A percentile compares a stretch with the other conserved stretches of the same genome.
phyloP scores from a whole-genome alignment of 2,888 invertebrate genomes.

The Andrena fulva region DNA sequence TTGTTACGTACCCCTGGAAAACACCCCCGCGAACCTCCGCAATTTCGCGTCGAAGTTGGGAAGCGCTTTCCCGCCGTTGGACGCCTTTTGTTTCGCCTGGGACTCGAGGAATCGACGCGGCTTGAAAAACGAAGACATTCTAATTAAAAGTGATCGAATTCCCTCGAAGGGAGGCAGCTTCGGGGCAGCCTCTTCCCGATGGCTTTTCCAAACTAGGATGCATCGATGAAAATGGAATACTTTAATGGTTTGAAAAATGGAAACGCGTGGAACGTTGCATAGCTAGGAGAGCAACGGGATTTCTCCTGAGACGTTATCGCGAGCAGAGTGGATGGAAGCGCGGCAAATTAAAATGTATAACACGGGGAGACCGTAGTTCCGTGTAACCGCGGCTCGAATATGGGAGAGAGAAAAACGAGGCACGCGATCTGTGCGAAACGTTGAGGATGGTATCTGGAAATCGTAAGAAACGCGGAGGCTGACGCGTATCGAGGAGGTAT shows the following conservation, averaged over 20 bases:
- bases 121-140: not conserved
- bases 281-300: not conserved
- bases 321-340: not conserved
- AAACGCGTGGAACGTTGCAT: not conserved
- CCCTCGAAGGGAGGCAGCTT: too few species aligned
- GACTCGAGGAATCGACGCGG: slow-evolving; percentile 3
- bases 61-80: slow-evolving; percentile 9
- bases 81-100: slow-evolving; percentile 24
- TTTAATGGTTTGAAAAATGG: too few species aligned
- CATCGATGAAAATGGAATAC: too few species aligned
- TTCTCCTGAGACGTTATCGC: not conserved
- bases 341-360: slow-evolving; percentile 12
- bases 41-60: slow-evolving; percentile 38
- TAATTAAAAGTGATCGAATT: slow-evolving; percentile 17
- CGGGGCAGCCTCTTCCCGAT: too few species aligned
- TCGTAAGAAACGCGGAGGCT: not conserved
- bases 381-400: not conserved
- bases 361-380: not conserved
- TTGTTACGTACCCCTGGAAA: slow-evolving; percentile 39
- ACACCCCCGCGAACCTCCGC: slow-evolving; percentile 26
- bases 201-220: too few species aligned
- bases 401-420: not conserved
- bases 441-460: not conserved
- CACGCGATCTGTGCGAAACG: not conserved
- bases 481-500: slow-evolving; percentile 7